Base-by-base conservation (phyloP, 2,797 vertebrate species). In the Coluber constrictor region DNA sequence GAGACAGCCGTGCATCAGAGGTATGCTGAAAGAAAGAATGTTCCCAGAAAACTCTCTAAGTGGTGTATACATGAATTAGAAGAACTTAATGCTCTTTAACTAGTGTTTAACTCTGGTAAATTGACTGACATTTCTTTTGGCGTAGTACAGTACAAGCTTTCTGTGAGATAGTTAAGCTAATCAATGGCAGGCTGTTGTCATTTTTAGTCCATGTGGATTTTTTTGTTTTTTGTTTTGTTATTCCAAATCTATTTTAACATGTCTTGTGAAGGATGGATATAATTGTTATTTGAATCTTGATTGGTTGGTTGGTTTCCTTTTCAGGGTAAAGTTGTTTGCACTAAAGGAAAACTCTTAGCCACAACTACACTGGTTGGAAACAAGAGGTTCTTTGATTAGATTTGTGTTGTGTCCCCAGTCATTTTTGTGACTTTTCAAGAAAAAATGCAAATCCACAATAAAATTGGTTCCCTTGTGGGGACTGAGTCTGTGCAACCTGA, bases 121-220 rank as follows among this genome's bases (percentile, higher is more conserved):
- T 29, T 90, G 60, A 70, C 61, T 51, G 37, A 11, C 47, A n/a
- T 90, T 55, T 20, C 23, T 56, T 12, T 70, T 54, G 29, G 5
- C 8, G 1, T 37, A n/a, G 12, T 70, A 18, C 5, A 56, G 23
- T 70, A 10, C 9, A 70, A 23, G 9, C 92, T 94, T 93, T 94
- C 94, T 43, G 87, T 93, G 88, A 91, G 90, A 93, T 92, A 95
- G 93, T 89, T 91, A 92, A 92, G 56, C 61, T 92, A 94, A 93
- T 32, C 47, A 90, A 55, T 74, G 43, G 16, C n/a, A 51, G 27
- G 20, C 20, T 83, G 1, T 23, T 79, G 70, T 79, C 70, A 20
- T 43, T 83, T 43, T 83, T 25, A 83, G 4, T 83, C 37, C 37
- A 25, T 37, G 10, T 25, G 37, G 74, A 23, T 13, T 83, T 13